Evolutionary conservation across 2,113 vertebrate species (phyloP).

Genomic region (Centropus unirufus): DNA sequence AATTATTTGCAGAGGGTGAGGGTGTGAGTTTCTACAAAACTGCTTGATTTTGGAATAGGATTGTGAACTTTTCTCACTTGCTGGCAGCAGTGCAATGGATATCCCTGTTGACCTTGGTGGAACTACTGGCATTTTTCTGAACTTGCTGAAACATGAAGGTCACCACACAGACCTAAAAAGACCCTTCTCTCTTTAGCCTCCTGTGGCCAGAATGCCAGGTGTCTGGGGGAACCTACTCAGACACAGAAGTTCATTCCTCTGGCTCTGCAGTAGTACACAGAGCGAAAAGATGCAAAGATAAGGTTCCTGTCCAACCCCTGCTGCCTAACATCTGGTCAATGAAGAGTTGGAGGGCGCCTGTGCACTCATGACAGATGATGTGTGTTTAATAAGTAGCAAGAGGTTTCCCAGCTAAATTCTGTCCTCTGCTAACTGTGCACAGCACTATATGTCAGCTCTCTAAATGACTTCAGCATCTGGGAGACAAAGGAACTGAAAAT

Average conservation of each 20-base stretch:
- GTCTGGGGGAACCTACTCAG: not conserved
- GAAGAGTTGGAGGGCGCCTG: not conserved
- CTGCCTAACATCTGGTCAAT: conserved; percentile 18
- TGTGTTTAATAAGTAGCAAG: conserved; percentile 36
- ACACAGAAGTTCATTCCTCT: not conserved
- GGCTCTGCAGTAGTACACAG: not conserved
- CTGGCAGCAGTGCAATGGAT: not conserved
- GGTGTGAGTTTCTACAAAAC: not conserved
- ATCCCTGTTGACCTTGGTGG: not conserved
- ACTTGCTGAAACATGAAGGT: not conserved
- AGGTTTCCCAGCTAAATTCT: conserved; percentile 16
- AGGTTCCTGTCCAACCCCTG: not conserved
- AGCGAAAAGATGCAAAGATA: not conserved
- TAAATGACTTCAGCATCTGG: not conserved
- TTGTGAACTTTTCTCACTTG: not conserved
- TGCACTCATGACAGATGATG: not conserved
- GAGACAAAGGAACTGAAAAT: conserved; percentile 12
- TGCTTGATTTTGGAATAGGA: not conserved
- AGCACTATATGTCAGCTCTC: not conserved
- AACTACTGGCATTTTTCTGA: not conserved
- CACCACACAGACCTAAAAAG: not conserved
- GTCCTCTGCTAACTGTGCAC: not conserved
- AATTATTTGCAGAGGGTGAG: not conserved
- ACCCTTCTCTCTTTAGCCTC: not conserved
- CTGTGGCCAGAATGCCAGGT: not conserved